Conservation (phyloP, 2,888 invertebrate genomes). For the Drosophila anomelani region DNA sequence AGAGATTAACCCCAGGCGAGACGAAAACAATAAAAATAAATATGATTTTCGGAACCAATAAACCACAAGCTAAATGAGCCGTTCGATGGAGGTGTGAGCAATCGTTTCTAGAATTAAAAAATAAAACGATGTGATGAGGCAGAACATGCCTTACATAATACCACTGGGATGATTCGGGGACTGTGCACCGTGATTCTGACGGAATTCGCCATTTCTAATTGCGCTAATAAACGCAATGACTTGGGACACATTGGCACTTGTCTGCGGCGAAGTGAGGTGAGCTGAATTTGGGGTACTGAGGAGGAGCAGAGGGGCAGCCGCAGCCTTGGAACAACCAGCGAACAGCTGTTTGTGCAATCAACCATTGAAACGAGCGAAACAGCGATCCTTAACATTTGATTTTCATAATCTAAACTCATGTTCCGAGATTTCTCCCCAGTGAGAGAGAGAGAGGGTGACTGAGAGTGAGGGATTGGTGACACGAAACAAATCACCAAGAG, state of each 20-base stretch:
- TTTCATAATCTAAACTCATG: conserved; percentile 52
- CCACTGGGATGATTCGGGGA: neutral
- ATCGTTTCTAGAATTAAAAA: conserved; percentile 12
- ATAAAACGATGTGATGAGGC: neutral
- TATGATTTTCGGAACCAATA: conserved; percentile 48
- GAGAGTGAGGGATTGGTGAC: conserved; percentile 78
- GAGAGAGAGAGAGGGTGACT: conserved; percentile 11
- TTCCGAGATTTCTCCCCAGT: conserved; percentile 18
- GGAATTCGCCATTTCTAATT: conserved; percentile 41
- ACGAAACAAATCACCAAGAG: conserved; percentile 71
- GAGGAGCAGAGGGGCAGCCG: neutral
- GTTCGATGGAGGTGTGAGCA: conserved; percentile 38
- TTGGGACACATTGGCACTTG: conserved; percentile 55
- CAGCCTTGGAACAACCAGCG: conserved; percentile 33
- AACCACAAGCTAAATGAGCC: conserved; percentile 28
- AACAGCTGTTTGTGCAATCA: conserved; percentile 79
- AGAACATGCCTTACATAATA: conserved; percentile 33
- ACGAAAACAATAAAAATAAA: conserved; percentile 67
- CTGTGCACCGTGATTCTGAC: conserved; percentile 5
- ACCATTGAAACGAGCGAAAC: conserved; percentile 59
- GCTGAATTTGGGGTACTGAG: conserved; percentile 7
- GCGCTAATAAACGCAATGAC: conserved; percentile 51
- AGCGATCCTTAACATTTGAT: conserved; percentile 42
- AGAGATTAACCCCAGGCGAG: conserved; percentile 47
- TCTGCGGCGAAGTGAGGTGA: conserved; percentile 45